A percentile compares a stretch with the other conserved stretches of the same genome.
phyloP scores from a whole-genome alignment of 30 jellyfish, hydroid and myxozoan species.

The Aurelia aurita complex sp. Pacific region DNA sequence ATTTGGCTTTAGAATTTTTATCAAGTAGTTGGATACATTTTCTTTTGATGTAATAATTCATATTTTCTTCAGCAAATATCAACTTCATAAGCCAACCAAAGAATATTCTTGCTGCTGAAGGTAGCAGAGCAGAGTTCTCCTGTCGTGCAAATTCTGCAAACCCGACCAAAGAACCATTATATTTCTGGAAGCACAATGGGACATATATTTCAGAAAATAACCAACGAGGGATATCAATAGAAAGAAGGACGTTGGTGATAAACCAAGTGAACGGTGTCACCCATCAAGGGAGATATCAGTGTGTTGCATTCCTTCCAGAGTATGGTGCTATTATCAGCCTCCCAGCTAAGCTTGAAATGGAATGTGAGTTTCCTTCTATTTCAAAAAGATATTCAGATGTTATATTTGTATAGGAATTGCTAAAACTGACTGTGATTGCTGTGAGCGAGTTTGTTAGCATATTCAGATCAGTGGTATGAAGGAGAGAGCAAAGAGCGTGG shows the following conservation, averaged over 20 bases:
- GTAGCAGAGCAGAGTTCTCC: slow-evolving; percentile 21
- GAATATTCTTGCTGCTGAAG: slow-evolving; percentile 7
- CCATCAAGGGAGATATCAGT: slow-evolving; percentile 54
- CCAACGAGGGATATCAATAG: neutral
- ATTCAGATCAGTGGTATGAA: no score
- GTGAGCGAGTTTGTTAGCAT: no score
- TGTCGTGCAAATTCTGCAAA: slow-evolving; percentile 32
- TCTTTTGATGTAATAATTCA: no score
- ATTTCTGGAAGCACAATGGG: slow-evolving; percentile 64
- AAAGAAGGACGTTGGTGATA: slow-evolving; percentile 23
- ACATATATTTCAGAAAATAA: slow-evolving; percentile 6
- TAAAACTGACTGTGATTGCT: no score
- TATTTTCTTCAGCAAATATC: slow-evolving; percentile 24
- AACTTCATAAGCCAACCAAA: slow-evolving; percentile 33
- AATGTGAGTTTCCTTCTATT: slow-evolving; percentile 29
- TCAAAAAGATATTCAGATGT: no score
- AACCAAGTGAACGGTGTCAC: neutral
- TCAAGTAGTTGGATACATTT: no score
- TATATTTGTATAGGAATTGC: no score
- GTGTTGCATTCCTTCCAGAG: slow-evolving; percentile 29
- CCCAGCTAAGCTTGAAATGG: slow-evolving; percentile 45
- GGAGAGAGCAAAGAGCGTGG: no score
- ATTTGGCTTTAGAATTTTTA: no score
- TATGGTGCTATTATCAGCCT: slow-evolving; percentile 61
- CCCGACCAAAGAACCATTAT: slow-evolving; percentile 22